A percentile compares a stretch with the other conserved stretches of the same genome.
These are phyloP conservation scores for Drosophila mimica DNA, from an alignment of 2,888 invertebrate genomes.

Conservation along the genomic window DNA sequence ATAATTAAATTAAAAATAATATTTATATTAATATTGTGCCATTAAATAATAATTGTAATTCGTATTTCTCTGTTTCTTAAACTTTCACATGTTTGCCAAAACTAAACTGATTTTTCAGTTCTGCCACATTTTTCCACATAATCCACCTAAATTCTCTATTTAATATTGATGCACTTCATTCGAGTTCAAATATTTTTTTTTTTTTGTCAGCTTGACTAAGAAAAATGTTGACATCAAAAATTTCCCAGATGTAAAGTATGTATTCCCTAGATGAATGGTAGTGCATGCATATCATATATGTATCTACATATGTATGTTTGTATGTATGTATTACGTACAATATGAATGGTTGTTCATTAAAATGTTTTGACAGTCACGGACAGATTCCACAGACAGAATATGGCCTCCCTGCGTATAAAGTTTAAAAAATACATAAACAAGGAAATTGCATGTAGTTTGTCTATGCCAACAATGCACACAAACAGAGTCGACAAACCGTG, in stretches of 20 bases:
- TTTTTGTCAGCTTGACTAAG: neutral
- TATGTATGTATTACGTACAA: neutral
- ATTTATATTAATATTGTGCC: neutral
- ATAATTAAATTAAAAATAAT: neutral
- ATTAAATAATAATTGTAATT: neutral
- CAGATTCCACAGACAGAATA: neutral
- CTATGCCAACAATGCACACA: slow-evolving; percentile 16
- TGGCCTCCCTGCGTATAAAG: neutral
- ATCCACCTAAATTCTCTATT: neutral
- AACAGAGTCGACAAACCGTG: slow-evolving; percentile 19
- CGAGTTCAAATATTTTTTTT: neutral
- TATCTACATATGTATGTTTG: too few species aligned
- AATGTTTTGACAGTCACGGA: neutral
- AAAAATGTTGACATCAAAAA: neutral
- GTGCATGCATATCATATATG: neutral
- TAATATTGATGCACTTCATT: neutral
- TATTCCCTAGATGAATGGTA: neutral
- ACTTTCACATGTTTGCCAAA: neutral
- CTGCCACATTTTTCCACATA: too few species aligned
- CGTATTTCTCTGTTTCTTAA: neutral
- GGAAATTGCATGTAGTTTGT: slow-evolving; percentile 21
- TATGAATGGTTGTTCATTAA: slow-evolving; percentile 4
- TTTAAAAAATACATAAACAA: slow-evolving; percentile 9
- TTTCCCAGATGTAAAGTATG: neutral
- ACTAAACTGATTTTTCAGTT: neutral